These are phyloP conservation scores for Stomatorhinus ivindoensis DNA, from an alignment of 2,113 vertebrate genomes.

Conservation along the genomic window DNA sequence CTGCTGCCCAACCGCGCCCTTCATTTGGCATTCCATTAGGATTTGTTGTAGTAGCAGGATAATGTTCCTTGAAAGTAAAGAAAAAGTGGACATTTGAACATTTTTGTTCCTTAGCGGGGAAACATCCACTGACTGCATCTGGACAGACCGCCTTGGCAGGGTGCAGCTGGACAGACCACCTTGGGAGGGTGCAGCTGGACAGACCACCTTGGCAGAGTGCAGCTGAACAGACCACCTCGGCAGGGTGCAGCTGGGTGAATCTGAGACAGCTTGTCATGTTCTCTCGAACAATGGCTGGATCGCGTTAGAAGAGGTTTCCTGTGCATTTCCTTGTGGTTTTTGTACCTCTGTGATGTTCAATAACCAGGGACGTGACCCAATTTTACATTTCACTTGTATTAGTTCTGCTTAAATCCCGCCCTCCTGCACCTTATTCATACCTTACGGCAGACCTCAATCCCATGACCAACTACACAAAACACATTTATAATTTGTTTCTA, in stretches of 20 bases:
- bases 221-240: background rate
- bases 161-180: too few relatives aligned
- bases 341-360: background rate
- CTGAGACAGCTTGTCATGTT: background rate
- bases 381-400: background rate
- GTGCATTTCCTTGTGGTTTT: background rate
- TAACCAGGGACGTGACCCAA: background rate
- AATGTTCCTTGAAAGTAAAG: background rate
- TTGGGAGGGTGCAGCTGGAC: too few relatives aligned
- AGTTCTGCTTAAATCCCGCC: background rate
- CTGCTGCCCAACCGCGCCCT: background rate
- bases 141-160: too few relatives aligned
- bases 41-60: background rate
- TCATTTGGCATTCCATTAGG: background rate
- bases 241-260: background rate
- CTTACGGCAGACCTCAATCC: background rate
- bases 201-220: too few relatives aligned
- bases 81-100: background rate
- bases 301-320: background rate
- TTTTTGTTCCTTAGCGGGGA: background rate
- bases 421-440: background rate
- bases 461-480: background rate
- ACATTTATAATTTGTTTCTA: background rate
- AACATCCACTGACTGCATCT: background rate
- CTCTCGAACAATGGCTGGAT: background rate